A percentile compares a stretch with the other conserved stretches of the same genome.
phyloP scores from a whole-genome alignment of 2,797 vertebrate genomes.

The Falco naumanni region DNA sequence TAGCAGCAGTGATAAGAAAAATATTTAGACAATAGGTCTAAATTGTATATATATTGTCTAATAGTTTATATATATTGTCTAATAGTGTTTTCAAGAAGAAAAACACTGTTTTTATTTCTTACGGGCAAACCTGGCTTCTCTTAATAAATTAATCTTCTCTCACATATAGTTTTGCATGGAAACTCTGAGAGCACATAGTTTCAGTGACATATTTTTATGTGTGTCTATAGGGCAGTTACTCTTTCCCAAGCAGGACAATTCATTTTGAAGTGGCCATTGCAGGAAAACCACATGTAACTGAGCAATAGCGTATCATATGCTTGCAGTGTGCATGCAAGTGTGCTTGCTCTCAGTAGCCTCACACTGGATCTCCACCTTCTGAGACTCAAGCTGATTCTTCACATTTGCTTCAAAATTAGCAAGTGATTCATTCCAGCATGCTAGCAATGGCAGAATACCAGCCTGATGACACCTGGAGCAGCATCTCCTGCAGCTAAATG shows the following conservation, averaged over 20 bases:
- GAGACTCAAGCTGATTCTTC: not conserved
- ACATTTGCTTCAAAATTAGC: conserved; percentile 15
- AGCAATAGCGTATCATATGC: not conserved
- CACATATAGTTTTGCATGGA: not conserved
- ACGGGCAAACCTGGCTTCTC: not conserved
- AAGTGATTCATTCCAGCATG: not conserved
- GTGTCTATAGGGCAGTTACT: not conserved
- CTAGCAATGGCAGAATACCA: not conserved
- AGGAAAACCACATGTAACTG: not conserved
- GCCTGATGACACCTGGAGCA: not conserved
- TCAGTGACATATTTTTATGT: not conserved
- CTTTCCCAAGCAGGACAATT: not conserved
- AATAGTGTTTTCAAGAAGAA: not conserved
- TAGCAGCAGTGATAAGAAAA: not conserved
- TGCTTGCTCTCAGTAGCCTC: not conserved
- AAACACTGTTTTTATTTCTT: not conserved
- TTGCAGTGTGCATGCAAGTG: not conserved
- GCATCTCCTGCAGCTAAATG: not conserved
- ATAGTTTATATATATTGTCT: too few relatives aligned
- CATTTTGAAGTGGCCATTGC: not conserved
- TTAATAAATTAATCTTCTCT: not conserved
- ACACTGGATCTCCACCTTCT: not conserved
- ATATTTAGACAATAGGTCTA: not conserved
- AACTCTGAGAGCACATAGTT: not conserved
- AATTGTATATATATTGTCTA: too few relatives aligned